Percentiles rank a stretch among this genome's conserved stretches.
Evolutionary conservation across 2,888 invertebrate genomes (phyloP).

Genomic region (Galeopsomyia nigrocyanea): DNA sequence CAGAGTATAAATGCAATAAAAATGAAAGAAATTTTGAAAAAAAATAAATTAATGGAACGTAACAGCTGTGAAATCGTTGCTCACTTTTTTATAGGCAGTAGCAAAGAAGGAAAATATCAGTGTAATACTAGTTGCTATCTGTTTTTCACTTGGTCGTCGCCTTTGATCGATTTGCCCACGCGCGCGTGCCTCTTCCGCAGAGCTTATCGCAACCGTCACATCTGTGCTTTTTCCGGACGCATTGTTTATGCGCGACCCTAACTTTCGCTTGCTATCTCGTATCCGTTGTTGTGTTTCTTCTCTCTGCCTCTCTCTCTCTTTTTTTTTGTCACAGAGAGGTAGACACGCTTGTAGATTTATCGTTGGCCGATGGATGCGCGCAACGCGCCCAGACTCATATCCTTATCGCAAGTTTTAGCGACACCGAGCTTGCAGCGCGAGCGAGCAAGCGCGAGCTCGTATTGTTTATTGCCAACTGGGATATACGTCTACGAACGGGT

Average conservation of each 20-base stretch:
- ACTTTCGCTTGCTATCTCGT: conserved; percentile 23
- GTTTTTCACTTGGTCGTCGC: conserved; percentile 23
- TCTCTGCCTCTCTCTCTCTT: not conserved
- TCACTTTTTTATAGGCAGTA: no score
- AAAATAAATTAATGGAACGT: no score
- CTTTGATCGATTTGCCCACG: conserved; percentile 23
- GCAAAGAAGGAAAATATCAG: no score
- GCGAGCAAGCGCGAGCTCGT: conserved; percentile 8
- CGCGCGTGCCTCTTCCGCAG: not conserved
- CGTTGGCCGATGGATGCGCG: conserved; percentile 20
- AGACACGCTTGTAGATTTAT: conserved; percentile 14
- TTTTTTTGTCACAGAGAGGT: not conserved
- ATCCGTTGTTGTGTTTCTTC: conserved; percentile 13
- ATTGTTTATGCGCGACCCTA: conserved; percentile 31
- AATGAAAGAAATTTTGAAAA: no score
- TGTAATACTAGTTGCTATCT: not conserved
- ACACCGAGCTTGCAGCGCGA: not conserved
- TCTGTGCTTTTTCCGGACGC: conserved; percentile 4
- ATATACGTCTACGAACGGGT: conserved; percentile 10
- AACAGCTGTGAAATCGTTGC: no score
- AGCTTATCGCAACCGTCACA: conserved; percentile 22
- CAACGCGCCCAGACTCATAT: conserved; percentile 12
- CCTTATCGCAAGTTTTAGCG: conserved; percentile 15
- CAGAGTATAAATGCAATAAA: no score
- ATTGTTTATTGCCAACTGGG: conserved; percentile 25